phyloP scores from a whole-genome alignment of 2,888 invertebrate genomes.

The Cylloceria caligata region DNA sequence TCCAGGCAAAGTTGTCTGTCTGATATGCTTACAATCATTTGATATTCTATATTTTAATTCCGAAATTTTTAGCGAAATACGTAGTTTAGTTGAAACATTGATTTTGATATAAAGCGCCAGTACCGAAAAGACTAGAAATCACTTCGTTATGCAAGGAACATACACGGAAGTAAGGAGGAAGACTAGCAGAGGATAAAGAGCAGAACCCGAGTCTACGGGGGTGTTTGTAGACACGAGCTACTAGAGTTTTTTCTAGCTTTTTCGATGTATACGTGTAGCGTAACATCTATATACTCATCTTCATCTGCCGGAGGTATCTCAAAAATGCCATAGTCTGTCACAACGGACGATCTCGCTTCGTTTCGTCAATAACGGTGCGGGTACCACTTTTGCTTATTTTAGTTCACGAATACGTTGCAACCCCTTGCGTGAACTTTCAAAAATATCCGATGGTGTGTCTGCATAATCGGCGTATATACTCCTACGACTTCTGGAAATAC shows the following conservation, averaged over 20 bases:
- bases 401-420: slow-evolving; percentile 19
- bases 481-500: slow-evolving; percentile 23
- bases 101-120: neutral
- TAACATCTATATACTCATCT: neutral
- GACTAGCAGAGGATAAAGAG: slow-evolving; percentile 12
- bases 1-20: neutral
- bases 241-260: slow-evolving; percentile 3
- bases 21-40: neutral
- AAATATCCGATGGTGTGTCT: neutral
- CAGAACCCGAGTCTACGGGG: slow-evolving; percentile 3
- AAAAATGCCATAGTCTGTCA: slow-evolving; percentile 40
- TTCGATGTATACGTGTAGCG: neutral
- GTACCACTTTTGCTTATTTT: slow-evolving; percentile 46
- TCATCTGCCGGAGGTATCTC: slow-evolving; percentile 22
- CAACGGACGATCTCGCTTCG: slow-evolving; percentile 42
- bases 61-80: neutral
- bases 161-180: slow-evolving; percentile 8
- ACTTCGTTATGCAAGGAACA: slow-evolving; percentile 7
- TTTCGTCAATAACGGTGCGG: slow-evolving; percentile 44
- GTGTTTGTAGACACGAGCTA: slow-evolving; percentile 14
- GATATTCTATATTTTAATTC: neutral
- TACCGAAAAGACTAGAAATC: neutral
- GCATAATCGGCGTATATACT: neutral
- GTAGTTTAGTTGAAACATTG: neutral
- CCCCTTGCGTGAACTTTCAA: neutral